Conservation (phyloP, 37 sponge, comb jelly and placozoan species). For the Beroe forskalii region DNA sequence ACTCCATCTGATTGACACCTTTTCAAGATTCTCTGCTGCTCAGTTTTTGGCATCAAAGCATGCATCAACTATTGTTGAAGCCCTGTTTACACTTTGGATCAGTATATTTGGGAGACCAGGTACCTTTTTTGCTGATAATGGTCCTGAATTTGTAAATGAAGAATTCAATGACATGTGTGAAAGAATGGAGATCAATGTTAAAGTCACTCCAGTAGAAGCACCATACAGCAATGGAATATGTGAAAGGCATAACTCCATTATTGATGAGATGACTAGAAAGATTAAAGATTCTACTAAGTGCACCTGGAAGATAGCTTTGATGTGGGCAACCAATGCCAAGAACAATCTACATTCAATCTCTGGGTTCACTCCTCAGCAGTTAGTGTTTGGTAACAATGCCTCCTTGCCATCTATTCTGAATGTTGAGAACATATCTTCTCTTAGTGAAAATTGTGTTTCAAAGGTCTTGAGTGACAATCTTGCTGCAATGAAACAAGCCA, state of each 20-base stretch:
- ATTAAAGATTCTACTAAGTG: background rate
- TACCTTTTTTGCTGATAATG: background rate
- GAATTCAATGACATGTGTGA: background rate
- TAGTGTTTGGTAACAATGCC: slow-evolving; percentile 25
- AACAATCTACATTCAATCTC: background rate
- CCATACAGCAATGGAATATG: slow-evolving; percentile 10
- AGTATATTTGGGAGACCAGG: background rate
- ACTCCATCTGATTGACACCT: background rate
- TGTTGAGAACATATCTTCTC: too few species aligned
- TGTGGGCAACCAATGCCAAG: slow-evolving; percentile 31
- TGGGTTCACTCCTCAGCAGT: slow-evolving; percentile 15
- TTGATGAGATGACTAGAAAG: slow-evolving; percentile 24
- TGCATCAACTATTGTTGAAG: background rate
- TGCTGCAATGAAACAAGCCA: background rate
- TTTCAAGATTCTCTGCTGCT: slow-evolving; percentile 30
- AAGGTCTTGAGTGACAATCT: too few species aligned
- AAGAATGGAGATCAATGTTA: background rate
- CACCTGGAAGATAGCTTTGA: background rate
- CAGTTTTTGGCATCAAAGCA: background rate
- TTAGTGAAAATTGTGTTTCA: too few species aligned
- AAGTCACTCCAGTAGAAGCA: slow-evolving; percentile 7
- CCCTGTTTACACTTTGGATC: background rate
- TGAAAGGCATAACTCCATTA: slow-evolving; percentile 1
- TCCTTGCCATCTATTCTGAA: background rate
- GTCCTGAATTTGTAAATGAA: background rate